phyloP scores from a whole-genome alignment of 2,888 invertebrate species.

The Andrena haemorrhoa region DNA sequence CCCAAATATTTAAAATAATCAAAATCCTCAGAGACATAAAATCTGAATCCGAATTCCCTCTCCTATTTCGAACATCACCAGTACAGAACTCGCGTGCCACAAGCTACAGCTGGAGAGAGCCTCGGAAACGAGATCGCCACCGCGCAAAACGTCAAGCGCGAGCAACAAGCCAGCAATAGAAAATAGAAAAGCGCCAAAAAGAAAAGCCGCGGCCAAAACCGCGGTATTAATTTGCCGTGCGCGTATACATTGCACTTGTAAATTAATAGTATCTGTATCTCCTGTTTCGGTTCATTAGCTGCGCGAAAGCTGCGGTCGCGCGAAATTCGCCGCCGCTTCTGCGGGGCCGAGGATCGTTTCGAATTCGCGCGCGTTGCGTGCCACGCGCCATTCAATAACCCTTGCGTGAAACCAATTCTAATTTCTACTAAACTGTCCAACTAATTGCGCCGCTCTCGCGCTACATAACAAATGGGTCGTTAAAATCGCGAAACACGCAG shows the following conservation, averaged over 20 bases:
- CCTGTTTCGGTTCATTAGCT: conserved; percentile 44
- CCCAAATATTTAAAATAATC: no score
- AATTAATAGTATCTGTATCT: conserved; percentile 33
- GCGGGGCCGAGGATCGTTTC: not conserved
- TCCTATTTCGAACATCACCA: no score
- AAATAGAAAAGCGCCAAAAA: not conserved
- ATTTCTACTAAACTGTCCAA: conserved; percentile 50
- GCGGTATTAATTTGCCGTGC: conserved; percentile 42
- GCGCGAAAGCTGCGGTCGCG: conserved; percentile 38
- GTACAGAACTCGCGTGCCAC: no score
- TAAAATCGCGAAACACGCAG: conserved; percentile 57
- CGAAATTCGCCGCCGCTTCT: conserved; percentile 12
- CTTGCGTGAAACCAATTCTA: conserved; percentile 40
- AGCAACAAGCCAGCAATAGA: not conserved
- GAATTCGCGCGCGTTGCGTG: conserved; percentile 14
- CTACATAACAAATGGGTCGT: conserved; percentile 78
- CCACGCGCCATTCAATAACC: not conserved
- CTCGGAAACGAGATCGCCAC: not conserved
- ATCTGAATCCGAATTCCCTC: no score
- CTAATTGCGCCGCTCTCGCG: conserved; percentile 53
- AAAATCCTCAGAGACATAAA: no score
- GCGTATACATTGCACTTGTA: conserved; percentile 26
- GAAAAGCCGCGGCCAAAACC: conserved; percentile 34
- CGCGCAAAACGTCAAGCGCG: conserved; percentile 12
- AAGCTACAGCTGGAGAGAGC: not conserved